Percentiles rank a stretch among this genome's conserved stretches.
phyloP scores from a whole-genome alignment of 2,888 invertebrate genomes.

The Tolmerus cingulatus region DNA sequence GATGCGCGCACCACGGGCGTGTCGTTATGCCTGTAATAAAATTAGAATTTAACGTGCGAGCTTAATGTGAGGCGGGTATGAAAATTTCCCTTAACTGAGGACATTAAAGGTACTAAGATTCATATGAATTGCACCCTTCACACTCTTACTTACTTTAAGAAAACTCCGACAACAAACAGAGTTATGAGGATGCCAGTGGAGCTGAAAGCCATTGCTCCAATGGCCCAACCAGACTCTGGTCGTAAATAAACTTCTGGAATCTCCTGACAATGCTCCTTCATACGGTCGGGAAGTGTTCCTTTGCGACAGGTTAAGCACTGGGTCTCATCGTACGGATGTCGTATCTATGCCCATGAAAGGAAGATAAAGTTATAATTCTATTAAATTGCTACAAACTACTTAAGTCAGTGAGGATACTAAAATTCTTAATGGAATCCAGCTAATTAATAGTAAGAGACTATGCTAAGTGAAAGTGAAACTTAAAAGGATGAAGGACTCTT shows the following conservation, averaged over 20 bases:
- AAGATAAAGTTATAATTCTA: neutral
- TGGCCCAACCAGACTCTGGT: conserved; percentile 88
- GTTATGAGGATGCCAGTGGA: conserved; percentile 85
- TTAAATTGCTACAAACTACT: neutral
- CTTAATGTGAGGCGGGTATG: neutral
- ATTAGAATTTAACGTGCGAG: conserved; percentile 18
- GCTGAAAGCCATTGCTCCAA: conserved; percentile 91
- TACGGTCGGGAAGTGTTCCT: conserved; percentile 82
- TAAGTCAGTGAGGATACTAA: neutral
- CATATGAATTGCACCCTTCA: neutral
- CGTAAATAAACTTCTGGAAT: conserved; percentile 85
- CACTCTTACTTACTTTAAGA: conserved; percentile 66
- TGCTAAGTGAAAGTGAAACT: neutral
- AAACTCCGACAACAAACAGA: conserved; percentile 79
- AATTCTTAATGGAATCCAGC: neutral
- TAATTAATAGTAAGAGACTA: neutral
- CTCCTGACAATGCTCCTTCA: conserved; percentile 76
- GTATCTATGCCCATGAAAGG: conserved; percentile 68
- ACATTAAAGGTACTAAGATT: neutral
- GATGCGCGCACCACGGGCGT: conserved; percentile 98
- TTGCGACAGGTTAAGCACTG: conserved; percentile 83
- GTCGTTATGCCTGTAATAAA: conserved; percentile 73
- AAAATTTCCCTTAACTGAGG: neutral
- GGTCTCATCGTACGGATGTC: conserved; percentile 81
- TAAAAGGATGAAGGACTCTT: neutral